Percentiles rank a stretch among this genome's conserved stretches.
These are phyloP conservation scores for Sphenopsis melanotis DNA, from an alignment of 2,797 vertebrate species.

Conservation along the genomic window DNA sequence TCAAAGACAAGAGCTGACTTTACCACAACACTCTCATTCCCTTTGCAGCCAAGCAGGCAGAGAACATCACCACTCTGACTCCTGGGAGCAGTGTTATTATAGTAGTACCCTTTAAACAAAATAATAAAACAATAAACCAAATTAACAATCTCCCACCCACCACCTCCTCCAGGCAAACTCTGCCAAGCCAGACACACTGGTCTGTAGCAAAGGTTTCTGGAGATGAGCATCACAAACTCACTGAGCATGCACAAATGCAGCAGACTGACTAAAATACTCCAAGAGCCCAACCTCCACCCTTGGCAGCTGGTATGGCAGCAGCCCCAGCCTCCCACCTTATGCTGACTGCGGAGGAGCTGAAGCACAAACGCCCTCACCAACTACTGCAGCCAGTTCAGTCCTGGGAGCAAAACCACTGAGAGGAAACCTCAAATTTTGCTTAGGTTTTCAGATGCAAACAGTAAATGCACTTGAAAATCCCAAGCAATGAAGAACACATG, in stretches of 20 bases:
- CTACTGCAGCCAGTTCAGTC: background rate
- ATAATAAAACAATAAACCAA: background rate
- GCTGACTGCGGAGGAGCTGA: background rate
- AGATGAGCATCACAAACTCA: background rate
- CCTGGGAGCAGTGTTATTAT: background rate
- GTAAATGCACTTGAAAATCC: background rate
- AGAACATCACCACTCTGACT: background rate
- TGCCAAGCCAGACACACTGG: background rate
- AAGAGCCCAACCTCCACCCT: background rate
- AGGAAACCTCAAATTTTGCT: background rate
- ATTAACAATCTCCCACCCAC: background rate
- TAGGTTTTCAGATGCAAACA: background rate
- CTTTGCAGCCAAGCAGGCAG: background rate
- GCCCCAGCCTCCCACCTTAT: background rate
- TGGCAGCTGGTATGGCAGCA: background rate
- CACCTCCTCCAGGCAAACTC: background rate
- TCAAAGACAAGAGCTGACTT: background rate
- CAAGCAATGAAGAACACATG: background rate
- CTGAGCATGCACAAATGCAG: background rate
- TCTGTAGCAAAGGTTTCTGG: background rate
- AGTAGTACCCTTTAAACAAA: background rate
- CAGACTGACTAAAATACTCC: background rate
- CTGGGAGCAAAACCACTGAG: background rate
- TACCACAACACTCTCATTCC: background rate
- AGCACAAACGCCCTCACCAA: background rate